Evolutionary conservation across 1,140 invertebrate species (phyloP).

Genomic region (Coenobita brevimanus): DNA sequence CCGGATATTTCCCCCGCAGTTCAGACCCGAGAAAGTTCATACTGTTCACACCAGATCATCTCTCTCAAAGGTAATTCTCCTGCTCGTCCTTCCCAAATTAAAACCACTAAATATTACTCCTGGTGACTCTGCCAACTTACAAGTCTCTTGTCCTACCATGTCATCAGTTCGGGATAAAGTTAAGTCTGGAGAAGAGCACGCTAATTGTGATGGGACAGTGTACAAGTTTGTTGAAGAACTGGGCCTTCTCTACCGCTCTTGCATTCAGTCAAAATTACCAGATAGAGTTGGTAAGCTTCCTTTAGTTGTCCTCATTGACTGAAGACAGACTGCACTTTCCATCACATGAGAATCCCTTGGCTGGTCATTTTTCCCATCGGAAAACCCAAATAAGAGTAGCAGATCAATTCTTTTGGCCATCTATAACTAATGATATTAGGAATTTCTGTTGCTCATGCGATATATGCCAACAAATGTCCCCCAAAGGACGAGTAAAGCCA

Average conservation of each 20-base stretch:
- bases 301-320: background rate
- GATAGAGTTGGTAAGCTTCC: conserved; percentile 16
- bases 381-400: too few relatives aligned
- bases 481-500: background rate
- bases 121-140: background rate
- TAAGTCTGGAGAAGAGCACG: background rate
- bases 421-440: background rate
- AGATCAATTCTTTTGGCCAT: too few relatives aligned
- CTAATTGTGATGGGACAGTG: background rate
- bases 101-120: background rate
- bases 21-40: too few relatives aligned
- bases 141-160: background rate
- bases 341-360: too few relatives aligned
- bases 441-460: conserved; percentile 15
- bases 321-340: too few relatives aligned
- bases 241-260: conserved; percentile 2
- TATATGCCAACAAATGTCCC: conserved; percentile 5
- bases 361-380: too few relatives aligned
- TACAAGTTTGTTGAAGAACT: background rate
- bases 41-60: background rate
- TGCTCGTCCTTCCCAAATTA: background rate
- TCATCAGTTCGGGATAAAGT: background rate
- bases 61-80: background rate
- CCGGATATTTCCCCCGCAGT: too few relatives aligned
- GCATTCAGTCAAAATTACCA: background rate